These are phyloP conservation scores for Caranx ignobilis DNA, from an alignment of 2,113 vertebrate genomes.

Conservation along the genomic window DNA sequence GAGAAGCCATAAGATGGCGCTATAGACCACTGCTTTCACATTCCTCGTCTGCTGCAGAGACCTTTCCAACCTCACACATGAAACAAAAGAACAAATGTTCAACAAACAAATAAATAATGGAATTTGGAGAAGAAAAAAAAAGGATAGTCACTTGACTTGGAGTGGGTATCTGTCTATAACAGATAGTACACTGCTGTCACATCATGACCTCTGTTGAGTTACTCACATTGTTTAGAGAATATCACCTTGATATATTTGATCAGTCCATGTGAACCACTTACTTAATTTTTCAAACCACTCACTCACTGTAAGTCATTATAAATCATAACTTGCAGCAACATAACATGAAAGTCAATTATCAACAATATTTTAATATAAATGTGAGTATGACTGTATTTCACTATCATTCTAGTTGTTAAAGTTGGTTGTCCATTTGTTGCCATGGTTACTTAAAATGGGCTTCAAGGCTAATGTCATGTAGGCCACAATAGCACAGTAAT, in stretches of 20 bases:
- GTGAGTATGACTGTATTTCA: slow-evolving; percentile 3
- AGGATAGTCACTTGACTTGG: background rate
- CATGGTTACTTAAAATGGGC: background rate
- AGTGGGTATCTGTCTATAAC: background rate
- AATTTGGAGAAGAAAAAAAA: no score
- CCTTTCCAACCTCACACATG: background rate
- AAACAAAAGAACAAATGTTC: background rate
- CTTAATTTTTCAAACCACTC: background rate
- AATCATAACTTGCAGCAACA: slow-evolving; percentile 5
- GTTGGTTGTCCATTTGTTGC: background rate
- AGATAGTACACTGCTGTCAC: background rate
- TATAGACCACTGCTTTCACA: slow-evolving; percentile 50
- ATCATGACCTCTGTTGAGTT: background rate
- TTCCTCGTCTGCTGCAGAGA: background rate
- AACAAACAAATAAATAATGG: no score
- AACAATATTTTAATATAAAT: slow-evolving; percentile 6
- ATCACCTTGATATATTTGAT: background rate
- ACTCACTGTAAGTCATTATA: no score
- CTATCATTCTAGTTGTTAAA: background rate
- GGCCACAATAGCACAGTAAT: background rate
- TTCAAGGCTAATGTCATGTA: background rate
- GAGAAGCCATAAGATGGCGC: slow-evolving; percentile 54
- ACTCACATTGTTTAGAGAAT: background rate
- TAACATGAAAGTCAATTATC: slow-evolving; percentile 38
- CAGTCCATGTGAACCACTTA: background rate